Evolutionary conservation across 2,113 vertebrate species (phyloP).

Genomic region (Brachionichthys hirsutus): DNA sequence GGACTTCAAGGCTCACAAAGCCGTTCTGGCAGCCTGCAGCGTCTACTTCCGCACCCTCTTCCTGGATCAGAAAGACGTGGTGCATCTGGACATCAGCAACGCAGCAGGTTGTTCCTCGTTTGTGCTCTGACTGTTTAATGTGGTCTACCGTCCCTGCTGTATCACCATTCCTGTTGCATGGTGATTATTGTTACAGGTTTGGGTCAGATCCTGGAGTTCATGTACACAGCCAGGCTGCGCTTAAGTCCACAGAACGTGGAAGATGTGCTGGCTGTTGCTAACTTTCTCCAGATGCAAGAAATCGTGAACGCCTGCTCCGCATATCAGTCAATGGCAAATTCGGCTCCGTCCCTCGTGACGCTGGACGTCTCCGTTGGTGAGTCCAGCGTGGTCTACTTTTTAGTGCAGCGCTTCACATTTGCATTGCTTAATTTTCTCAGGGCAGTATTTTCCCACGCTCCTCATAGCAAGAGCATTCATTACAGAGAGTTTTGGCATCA

Average conservation of each 20-base stretch:
- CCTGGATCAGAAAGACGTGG: slow-evolving; percentile 95
- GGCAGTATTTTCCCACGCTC: too few relatives aligned
- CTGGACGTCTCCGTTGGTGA: slow-evolving; percentile 64
- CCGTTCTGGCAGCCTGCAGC: slow-evolving; percentile 93
- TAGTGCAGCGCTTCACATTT: not conserved
- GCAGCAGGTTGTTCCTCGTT: slow-evolving; percentile 82
- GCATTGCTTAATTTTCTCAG: too few relatives aligned
- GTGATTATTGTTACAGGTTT: slow-evolving; percentile 80
- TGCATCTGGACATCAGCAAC: slow-evolving; percentile 97
- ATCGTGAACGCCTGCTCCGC: slow-evolving; percentile 88
- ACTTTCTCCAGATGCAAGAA: slow-evolving; percentile 96
- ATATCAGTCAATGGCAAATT: slow-evolving; percentile 82
- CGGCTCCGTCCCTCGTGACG: slow-evolving; percentile 54
- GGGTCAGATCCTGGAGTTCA: slow-evolving; percentile 94
- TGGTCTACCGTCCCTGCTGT: not conserved
- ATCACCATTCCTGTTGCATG: too few relatives aligned
- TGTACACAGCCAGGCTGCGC: slow-evolving; percentile 95
- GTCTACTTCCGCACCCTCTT: slow-evolving; percentile 95
- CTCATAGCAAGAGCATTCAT: not conserved
- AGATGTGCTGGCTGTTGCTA: slow-evolving; percentile 90
- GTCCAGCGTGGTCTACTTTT: slow-evolving; percentile 5
- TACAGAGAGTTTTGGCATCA: not conserved
- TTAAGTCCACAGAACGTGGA: slow-evolving; percentile 88
- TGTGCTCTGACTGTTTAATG: not conserved
- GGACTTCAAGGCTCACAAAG: slow-evolving; percentile 96